Evolutionary conservation across 2,113 vertebrate genomes (phyloP), one percentile per base, ranked within the genome.

Genomic region (Megaleporinus macrocephalus): DNA sequence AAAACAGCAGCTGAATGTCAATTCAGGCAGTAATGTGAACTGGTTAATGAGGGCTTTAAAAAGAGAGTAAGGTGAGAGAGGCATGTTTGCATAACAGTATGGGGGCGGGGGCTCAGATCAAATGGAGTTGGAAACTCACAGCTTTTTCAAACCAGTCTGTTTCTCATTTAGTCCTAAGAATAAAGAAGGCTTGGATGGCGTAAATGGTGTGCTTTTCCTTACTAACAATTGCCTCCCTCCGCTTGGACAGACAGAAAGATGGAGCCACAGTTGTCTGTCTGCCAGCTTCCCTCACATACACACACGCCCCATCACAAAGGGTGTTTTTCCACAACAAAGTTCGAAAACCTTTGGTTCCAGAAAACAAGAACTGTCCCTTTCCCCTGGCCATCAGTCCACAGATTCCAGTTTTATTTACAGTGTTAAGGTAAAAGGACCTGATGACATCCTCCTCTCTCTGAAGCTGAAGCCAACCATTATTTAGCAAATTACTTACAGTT

Each of bases 181-280:
- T 85, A 53, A 79, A 83, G 78, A 83, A 65, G 51, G 80, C 51
- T 57, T 83, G 80, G 76, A 82, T 20, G 76, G 84, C 53, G 27
- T 85, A 80, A 85, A 53, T 85, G 80, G 73, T 11, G 57, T 68
- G 78, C 63, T 85, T 53, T 82, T 76, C 65, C 71, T 71, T 41
- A 5, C 49, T 63, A 75, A 79, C 69, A 20, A 70, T 70, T 65
- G 65, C 53, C 76, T 85, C 76, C 70, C 41, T 74, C 63, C 12
- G 5, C 9, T 59, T 16, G 20, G 18, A n/a, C 78, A 75, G 27
- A 70, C 44, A 75, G 55, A 55, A 57, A 71, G 74, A 81, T 57
- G 63, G 51, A 41, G 36, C 55, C 84, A 44, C 33, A 27, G 27
- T 81, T 18, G 53, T n/a, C 33, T 44, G 66, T 59, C 73, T 49